A percentile compares a stretch with the other conserved stretches of the same genome.
These are phyloP conservation scores for Mus spretus DNA, from an alignment of 2,797 vertebrate species.

Conservation along the genomic window DNA sequence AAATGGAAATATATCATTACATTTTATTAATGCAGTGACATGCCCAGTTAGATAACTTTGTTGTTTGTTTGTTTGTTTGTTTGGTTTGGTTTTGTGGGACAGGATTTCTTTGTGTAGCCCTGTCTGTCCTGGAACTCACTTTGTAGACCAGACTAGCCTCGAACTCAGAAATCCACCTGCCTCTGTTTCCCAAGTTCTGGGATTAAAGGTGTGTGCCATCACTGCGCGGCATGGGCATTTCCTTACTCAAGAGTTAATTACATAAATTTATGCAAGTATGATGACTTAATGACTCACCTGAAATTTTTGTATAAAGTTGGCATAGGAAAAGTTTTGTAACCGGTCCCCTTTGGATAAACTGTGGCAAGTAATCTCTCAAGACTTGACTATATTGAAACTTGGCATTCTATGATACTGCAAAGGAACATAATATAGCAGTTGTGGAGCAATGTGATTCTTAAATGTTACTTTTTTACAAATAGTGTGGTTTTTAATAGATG, in stretches of 20 bases:
- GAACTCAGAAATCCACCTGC: too few relatives aligned
- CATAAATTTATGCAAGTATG: background rate
- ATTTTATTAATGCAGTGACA: background rate
- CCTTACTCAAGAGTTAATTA: conserved; percentile 30
- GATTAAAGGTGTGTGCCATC: too few relatives aligned
- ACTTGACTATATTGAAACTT: conserved; percentile 61
- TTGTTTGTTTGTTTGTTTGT: too few relatives aligned
- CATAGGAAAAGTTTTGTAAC: conserved; percentile 58
- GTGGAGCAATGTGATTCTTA: conserved; percentile 76
- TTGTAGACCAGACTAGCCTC: too few relatives aligned
- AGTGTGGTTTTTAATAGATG: conserved; percentile 77
- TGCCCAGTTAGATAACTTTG: background rate
- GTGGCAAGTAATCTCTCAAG: conserved; percentile 69
- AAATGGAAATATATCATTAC: background rate
- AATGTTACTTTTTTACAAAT: conserved; percentile 72
- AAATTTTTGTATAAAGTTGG: conserved; percentile 53
- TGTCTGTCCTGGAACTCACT: too few relatives aligned
- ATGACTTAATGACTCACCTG: conserved; percentile 42
- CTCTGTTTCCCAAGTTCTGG: too few relatives aligned
- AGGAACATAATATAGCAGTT: conserved; percentile 75
- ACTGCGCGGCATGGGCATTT: background rate
- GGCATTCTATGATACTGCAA: conserved; percentile 73
- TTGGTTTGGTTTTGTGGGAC: too few relatives aligned
- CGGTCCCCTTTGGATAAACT: conserved; percentile 10
- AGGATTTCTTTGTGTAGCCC: too few relatives aligned